Base-by-base conservation (phyloP, 2,797 vertebrate genomes). In the Merluccius polli region DNA sequence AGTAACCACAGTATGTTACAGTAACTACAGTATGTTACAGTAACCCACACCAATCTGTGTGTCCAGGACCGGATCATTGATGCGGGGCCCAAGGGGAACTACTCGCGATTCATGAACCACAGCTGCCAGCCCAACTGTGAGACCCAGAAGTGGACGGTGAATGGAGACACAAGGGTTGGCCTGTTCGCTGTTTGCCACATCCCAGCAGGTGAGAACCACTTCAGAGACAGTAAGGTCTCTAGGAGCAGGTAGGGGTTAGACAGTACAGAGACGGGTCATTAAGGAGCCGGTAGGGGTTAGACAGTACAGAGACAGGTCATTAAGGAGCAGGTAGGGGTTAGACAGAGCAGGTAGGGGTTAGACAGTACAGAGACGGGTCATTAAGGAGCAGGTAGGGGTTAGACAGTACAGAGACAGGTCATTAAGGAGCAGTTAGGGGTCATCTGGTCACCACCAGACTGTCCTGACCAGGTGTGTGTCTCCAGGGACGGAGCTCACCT, bases 121-220 rank as follows among this genome's bases (percentile, higher is more conserved):
- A 99, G 98, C 95, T 99, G 98, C 84, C 96, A 99, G 89, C 98
- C 98, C 86, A 99, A 99, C 93, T 98, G 97, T 59, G 98, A 99
- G 86, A 99, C 98, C 0, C 96, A 99, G 69, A 99, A 99, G 86
- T 99, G 98, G 98, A 98, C 97, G 0, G 98, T 99, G 73, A 96
- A 99, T 2, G 98, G 98, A 0, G 97, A 99, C 89, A 99, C 98
- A 0, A 94, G 97, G 0, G 98, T 99, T 0, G 98, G 98, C 8
- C 89, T 99, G 69, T 99, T 99, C 6, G 97, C 98, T 0, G 92
- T 98, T 83, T 96, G 96, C 1, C 96, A 98, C 87, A 95, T 99
- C 78, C 96, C 97, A 59, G 92, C 95, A 93, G 97, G 97, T 99
- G 86, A 75, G 27, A 0, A 13, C 9, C 10, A 8, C 12, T 8